phyloP scores from a whole-genome alignment of 2,113 vertebrate species.

The Pygoscelis adeliae region DNA sequence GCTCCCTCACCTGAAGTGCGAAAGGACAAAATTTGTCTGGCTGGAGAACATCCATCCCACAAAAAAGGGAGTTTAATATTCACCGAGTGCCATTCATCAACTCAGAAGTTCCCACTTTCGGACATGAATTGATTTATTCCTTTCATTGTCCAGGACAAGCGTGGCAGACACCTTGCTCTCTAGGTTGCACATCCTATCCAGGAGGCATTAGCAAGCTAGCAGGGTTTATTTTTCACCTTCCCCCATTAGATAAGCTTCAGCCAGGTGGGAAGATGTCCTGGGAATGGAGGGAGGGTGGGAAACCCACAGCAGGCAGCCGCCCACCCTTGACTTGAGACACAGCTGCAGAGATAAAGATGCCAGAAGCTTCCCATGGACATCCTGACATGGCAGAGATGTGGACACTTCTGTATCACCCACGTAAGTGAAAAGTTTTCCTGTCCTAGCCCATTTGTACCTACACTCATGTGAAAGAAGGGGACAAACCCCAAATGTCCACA shows the following conservation, averaged over 20 bases:
- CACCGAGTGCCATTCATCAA: neutral
- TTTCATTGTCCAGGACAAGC: neutral
- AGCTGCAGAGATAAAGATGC: neutral
- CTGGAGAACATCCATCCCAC: neutral
- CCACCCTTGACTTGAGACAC: neutral
- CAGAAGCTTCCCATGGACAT: neutral
- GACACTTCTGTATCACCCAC: neutral
- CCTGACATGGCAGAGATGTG: neutral
- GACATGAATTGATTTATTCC: conserved; percentile 11
- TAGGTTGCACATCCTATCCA: neutral
- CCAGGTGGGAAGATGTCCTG: neutral
- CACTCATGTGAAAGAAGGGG: neutral
- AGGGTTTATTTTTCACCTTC: neutral
- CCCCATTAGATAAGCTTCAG: neutral
- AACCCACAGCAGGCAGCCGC: neutral
- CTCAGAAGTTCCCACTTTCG: neutral
- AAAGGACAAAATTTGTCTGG: neutral
- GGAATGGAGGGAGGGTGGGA: neutral
- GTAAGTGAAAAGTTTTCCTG: neutral
- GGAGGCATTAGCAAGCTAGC: neutral
- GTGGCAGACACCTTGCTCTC: neutral
- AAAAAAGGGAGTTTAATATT: neutral
- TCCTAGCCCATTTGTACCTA: neutral
- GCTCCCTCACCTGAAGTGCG: neutral
- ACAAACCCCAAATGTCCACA: neutral